Evolutionary conservation across 2,888 invertebrate species (phyloP).

Genomic region (Brenthis hecate): DNA sequence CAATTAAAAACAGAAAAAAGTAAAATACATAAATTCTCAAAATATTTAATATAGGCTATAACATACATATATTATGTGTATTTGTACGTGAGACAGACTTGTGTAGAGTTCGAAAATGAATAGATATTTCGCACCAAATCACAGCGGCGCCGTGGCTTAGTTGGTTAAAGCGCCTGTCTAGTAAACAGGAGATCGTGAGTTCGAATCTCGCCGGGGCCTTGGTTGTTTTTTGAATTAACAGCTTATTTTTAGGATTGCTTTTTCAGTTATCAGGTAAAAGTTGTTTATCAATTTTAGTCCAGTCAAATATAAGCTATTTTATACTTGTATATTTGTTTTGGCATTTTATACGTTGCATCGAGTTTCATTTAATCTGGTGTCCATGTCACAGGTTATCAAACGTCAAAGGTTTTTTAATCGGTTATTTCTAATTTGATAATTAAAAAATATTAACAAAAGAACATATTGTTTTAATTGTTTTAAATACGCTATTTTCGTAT

Average conservation of each 20-base stretch:
- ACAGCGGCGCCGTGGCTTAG: slow-evolving; percentile 82
- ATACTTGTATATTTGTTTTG: not conserved
- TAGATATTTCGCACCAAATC: not conserved
- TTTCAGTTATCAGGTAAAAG: slow-evolving; percentile 1
- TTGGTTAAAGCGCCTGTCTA: slow-evolving; percentile 80
- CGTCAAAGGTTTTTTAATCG: too few species aligned
- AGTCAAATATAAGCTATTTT: not conserved
- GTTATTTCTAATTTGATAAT: too few species aligned
- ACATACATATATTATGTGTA: too few species aligned
- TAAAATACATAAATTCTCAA: too few species aligned
- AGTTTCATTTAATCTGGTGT: too few species aligned
- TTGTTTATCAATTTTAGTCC: not conserved
- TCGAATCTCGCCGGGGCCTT: slow-evolving; percentile 76
- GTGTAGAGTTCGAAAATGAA: not conserved
- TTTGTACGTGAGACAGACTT: too few species aligned
- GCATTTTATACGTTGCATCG: not conserved
- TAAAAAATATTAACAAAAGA: too few species aligned
- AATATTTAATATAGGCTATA: too few species aligned
- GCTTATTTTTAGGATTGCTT: not conserved
- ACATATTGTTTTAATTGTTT: too few species aligned
- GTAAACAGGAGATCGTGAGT: slow-evolving; percentile 77
- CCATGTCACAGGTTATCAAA: too few species aligned
- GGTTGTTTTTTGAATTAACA: not conserved
- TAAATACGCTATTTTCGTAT: too few species aligned
- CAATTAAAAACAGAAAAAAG: too few species aligned